Conservation (phyloP, 2,888 invertebrate species). For the Sminthurides aquaticus region DNA sequence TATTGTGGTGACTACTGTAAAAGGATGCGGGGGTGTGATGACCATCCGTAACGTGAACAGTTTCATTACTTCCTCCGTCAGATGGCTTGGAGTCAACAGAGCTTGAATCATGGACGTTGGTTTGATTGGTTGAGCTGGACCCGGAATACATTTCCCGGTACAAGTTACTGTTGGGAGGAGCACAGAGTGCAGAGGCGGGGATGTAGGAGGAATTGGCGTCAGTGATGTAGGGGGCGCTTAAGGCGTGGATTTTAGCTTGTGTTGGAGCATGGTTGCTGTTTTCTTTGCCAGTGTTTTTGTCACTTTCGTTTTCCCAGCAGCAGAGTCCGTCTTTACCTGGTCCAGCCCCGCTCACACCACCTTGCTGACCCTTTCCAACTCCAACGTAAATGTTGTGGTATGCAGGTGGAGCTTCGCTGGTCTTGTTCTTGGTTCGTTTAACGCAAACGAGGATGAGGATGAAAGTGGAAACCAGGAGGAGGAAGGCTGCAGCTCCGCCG, state of each 20-base stretch:
- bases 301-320: conserved; percentile 43
- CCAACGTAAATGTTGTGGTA: conserved; percentile 43
- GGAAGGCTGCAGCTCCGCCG: conserved; percentile 41
- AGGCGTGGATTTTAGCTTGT: conserved; percentile 28
- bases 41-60: conserved; percentile 42
- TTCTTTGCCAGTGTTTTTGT: conserved; percentile 14
- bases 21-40: conserved; percentile 37
- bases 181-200: conserved; percentile 42
- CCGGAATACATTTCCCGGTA: conserved; percentile 42
- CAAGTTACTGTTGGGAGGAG: conserved; percentile 32
- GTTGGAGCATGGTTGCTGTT: not conserved
- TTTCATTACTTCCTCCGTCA: conserved; percentile 40
- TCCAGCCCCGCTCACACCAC: not conserved
- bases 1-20: conserved; percentile 29
- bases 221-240: conserved; percentile 32
- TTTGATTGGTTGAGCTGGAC: conserved; percentile 37
- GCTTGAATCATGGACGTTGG: conserved; percentile 40
- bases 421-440: conserved; percentile 36
- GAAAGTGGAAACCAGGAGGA: conserved; percentile 41
- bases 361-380: conserved; percentile 19
- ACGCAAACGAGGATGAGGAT: conserved; percentile 42
- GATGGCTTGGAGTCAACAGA: conserved; percentile 42
- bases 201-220: conserved; percentile 38
- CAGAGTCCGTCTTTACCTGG: conserved; percentile 36
- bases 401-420: conserved; percentile 37